phyloP scores from a whole-genome alignment of 30 jellyfish, hydroid and myxozoan species.

The Rhopilema esculentum region DNA sequence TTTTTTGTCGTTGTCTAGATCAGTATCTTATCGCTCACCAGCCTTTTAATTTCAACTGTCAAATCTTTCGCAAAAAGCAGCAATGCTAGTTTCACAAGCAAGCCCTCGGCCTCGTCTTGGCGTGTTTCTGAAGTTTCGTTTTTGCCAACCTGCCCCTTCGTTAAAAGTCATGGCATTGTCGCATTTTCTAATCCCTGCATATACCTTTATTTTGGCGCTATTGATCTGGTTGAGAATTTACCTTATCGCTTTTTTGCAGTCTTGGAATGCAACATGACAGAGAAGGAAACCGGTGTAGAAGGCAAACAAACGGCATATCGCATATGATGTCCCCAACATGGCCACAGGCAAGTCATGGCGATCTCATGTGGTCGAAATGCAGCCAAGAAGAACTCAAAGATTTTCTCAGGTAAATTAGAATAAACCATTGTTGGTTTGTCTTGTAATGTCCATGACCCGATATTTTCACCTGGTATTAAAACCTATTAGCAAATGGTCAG shows the following conservation, averaged over 20 bases:
- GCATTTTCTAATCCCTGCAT: too few species aligned
- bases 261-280: constrained; percentile 97
- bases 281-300: constrained; percentile 78
- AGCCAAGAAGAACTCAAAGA: constrained; percentile 82
- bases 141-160: too few species aligned
- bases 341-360: constrained; percentile 83
- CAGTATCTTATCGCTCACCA: too few species aligned
- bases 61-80: too few species aligned
- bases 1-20: too few species aligned
- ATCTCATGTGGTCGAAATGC: constrained; percentile 94
- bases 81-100: too few species aligned
- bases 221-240: not conserved
- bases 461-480: not conserved
- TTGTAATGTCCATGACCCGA: not conserved
- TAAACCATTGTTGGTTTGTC: not conserved
- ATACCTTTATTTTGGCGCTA: too few species aligned
- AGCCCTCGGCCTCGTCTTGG: too few species aligned
- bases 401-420: constrained; percentile 76
- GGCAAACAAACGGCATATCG: constrained; percentile 81
- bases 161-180: too few species aligned
- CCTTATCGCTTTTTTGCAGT: constrained; percentile 30
- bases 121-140: too few species aligned
- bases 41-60: too few species aligned
- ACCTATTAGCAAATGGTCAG: not conserved
- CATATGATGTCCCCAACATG: constrained; percentile 97